Evolutionary conservation across 64 coral and sea anemone species (phyloP).

Genomic region (Acropora tenuis): DNA sequence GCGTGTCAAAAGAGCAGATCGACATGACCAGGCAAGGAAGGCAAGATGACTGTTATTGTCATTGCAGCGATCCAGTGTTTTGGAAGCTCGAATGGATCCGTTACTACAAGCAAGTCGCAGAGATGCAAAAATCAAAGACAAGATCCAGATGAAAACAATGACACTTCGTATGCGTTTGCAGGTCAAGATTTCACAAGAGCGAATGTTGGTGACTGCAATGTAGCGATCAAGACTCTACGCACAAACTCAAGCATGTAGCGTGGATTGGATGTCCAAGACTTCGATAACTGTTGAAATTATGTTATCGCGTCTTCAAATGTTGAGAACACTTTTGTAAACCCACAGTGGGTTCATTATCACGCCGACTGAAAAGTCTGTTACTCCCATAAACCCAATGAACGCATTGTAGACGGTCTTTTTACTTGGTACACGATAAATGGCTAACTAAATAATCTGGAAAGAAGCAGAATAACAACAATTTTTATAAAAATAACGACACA

Average conservation of each 20-base stretch:
- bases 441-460: constrained; percentile 44
- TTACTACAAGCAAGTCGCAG: constrained; percentile 42
- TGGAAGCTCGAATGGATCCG: constrained; percentile 17
- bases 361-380: constrained; percentile 67
- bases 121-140: constrained; percentile 46
- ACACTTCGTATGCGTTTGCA: background rate
- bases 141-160: constrained; percentile 54
- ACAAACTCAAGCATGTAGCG: constrained; percentile 58
- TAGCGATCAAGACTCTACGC: constrained; percentile 62
- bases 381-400: constrained; percentile 54
- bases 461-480: too few species aligned
- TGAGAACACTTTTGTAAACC: constrained; percentile 47
- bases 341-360: constrained; percentile 71
- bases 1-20: constrained; percentile 50
- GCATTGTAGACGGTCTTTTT: constrained; percentile 60
- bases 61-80: constrained; percentile 11
- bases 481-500: too few species aligned
- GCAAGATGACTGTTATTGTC: constrained; percentile 14
- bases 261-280: constrained; percentile 55
- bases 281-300: constrained; percentile 19
- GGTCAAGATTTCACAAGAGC: constrained; percentile 27
- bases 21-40: constrained; percentile 46
- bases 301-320: constrained; percentile 55
- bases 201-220: constrained; percentile 56
- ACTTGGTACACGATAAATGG: constrained; percentile 45